Evolutionary conservation across 1,140 invertebrate species (phyloP).

Genomic region (Scaptomyza montana): DNA sequence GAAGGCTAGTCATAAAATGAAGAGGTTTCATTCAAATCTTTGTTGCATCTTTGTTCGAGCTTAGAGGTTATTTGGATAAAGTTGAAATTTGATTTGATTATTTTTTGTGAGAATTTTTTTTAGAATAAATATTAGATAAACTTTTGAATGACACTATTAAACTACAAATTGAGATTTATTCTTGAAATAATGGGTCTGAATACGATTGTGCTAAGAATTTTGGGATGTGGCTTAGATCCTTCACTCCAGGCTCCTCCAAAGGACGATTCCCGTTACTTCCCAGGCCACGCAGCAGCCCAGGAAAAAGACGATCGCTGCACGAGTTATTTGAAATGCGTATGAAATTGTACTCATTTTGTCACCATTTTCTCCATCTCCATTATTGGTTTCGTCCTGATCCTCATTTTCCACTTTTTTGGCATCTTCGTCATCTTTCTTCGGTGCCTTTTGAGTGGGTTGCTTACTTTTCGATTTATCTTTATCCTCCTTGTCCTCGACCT

Average conservation of each 20-base stretch:
- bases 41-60: too few species aligned
- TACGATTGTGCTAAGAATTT: not conserved
- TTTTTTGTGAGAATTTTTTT: too few species aligned
- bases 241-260: constrained; percentile 8
- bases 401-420: not conserved
- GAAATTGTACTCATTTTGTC: not conserved
- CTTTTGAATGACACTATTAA: not conserved
- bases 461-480: not conserved
- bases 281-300: constrained; percentile 21
- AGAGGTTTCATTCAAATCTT: not conserved
- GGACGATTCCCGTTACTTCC: constrained; percentile 16
- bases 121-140: not conserved
- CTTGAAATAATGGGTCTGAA: too few species aligned
- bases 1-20: constrained; percentile 16
- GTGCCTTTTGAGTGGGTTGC: too few species aligned
- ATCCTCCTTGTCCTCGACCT: not conserved
- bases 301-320: constrained; percentile 18
- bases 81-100: too few species aligned
- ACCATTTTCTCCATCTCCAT: too few species aligned
- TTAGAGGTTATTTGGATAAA: too few species aligned
- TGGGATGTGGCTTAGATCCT: not conserved
- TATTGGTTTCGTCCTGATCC: not conserved
- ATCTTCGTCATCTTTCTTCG: not conserved
- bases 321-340: constrained; percentile 10
- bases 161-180: not conserved